phyloP scores from a whole-genome alignment of 2,888 invertebrate species.

The Graphium colonna region DNA sequence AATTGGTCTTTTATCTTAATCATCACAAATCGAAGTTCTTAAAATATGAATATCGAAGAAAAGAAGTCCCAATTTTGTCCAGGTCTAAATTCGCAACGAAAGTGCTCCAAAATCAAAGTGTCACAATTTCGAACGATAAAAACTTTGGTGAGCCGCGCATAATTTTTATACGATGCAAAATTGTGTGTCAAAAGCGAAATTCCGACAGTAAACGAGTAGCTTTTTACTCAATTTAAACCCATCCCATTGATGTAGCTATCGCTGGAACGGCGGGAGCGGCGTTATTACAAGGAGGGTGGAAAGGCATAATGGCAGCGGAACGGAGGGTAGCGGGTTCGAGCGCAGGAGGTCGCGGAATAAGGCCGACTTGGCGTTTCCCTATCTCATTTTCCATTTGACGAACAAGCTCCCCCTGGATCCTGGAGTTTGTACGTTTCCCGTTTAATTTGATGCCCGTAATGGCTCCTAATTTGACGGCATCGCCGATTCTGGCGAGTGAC shows the following conservation, averaged over 20 bases:
- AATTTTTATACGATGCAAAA: too few relatives aligned
- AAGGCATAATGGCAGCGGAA: slow-evolving; percentile 14
- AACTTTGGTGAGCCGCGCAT: too few relatives aligned
- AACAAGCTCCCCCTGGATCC: slow-evolving; percentile 54
- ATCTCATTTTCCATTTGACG: slow-evolving; percentile 81
- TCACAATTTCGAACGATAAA: too few relatives aligned
- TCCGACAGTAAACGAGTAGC: too few relatives aligned
- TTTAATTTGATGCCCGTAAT: slow-evolving; percentile 16
- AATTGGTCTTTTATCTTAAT: too few relatives aligned
- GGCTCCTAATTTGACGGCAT: slow-evolving; percentile 10
- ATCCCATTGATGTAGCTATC: background rate
- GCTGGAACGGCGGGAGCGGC: background rate
- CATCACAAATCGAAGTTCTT: too few relatives aligned
- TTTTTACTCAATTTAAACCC: background rate
- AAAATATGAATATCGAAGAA: too few relatives aligned
- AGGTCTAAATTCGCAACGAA: too few relatives aligned
- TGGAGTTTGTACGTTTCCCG: slow-evolving; percentile 13
- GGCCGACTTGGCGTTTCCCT: slow-evolving; percentile 72
- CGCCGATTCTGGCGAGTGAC: background rate
- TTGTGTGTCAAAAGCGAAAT: too few relatives aligned
- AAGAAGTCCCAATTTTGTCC: too few relatives aligned
- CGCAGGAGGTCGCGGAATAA: slow-evolving; percentile 40
- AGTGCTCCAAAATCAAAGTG: too few relatives aligned
- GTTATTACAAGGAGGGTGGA: slow-evolving; percentile 9
- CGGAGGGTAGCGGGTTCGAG: slow-evolving; percentile 33